Evolutionary conservation across 2,888 invertebrate genomes (phyloP).

Genomic region (Hedychridium roseum): DNA sequence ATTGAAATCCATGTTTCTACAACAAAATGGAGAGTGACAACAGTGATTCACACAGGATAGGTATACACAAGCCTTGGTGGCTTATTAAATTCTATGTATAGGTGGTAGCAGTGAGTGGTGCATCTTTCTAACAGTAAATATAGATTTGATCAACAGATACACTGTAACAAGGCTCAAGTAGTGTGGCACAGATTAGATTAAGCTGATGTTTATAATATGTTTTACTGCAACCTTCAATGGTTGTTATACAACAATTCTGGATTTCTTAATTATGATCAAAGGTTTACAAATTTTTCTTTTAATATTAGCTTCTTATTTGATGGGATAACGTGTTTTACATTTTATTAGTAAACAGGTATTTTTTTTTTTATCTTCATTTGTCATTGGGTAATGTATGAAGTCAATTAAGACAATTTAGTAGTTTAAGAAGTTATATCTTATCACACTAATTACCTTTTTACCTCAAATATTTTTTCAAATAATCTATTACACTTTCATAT

Average conservation of each 20-base stretch:
- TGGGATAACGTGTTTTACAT: too few species aligned
- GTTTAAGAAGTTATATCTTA: too few species aligned
- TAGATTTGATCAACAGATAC: conserved; percentile 28
- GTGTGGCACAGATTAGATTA: conserved; percentile 12
- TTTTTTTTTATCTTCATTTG: too few species aligned
- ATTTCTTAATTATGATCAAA: too few species aligned
- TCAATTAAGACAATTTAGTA: too few species aligned
- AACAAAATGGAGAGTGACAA: conserved; percentile 8
- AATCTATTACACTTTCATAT: too few species aligned
- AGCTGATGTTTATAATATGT: conserved; percentile 17
- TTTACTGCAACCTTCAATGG: too few species aligned
- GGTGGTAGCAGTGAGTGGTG: conserved; percentile 29
- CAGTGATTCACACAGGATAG: conserved; percentile 12
- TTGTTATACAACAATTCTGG: too few species aligned
- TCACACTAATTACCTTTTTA: too few species aligned
- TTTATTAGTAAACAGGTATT: conserved; percentile 1
- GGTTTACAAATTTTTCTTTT: too few species aligned
- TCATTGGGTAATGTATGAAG: not conserved
- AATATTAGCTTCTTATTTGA: too few species aligned
- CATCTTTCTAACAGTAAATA: conserved; percentile 32
- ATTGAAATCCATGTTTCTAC: not conserved
- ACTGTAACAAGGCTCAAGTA: conserved; percentile 8
- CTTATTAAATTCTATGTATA: conserved; percentile 23
- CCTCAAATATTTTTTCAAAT: too few species aligned
- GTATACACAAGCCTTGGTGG: conserved; percentile 11